phyloP scores from a whole-genome alignment of 2,888 invertebrate genomes.

The Darwinula stevensoni region DNA sequence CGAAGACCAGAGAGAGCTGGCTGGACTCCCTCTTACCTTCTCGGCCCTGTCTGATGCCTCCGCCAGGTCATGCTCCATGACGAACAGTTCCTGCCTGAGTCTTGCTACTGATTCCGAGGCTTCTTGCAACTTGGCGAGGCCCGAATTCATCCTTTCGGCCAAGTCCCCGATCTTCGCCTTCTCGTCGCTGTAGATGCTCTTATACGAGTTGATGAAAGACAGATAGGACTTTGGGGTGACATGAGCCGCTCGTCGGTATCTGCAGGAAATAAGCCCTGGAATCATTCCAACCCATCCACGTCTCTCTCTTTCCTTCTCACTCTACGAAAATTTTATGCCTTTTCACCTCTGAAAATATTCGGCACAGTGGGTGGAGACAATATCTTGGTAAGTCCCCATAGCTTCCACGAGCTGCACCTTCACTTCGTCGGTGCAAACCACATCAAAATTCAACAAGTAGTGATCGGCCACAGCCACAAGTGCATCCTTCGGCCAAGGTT shows the following conservation, averaged over 20 bases:
- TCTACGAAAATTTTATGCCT: background rate
- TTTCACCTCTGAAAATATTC: conserved; percentile 48
- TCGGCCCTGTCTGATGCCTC: conserved; percentile 77
- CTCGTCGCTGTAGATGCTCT: conserved; percentile 57
- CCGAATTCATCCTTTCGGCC: conserved; percentile 77
- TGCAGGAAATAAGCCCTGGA: conserved; percentile 11
- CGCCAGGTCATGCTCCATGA: conserved; percentile 78
- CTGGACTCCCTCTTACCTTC: conserved; percentile 22
- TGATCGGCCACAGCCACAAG: conserved; percentile 71
- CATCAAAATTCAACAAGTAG: conserved; percentile 51
- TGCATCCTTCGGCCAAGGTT: conserved; percentile 90
- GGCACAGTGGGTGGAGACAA: conserved; percentile 49
- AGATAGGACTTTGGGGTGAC: conserved; percentile 92
- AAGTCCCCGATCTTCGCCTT: conserved; percentile 65
- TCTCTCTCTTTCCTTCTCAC: background rate
- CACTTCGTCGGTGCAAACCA: conserved; percentile 51
- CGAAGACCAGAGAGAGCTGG: too few relatives aligned
- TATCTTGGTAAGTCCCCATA: conserved; percentile 73
- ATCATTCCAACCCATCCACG: too few relatives aligned
- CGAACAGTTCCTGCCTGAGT: conserved; percentile 62
- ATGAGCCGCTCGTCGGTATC: conserved; percentile 72
- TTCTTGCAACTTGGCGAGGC: conserved; percentile 74
- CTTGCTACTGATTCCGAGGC: conserved; percentile 78
- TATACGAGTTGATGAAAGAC: conserved; percentile 81
- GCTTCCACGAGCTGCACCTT: conserved; percentile 63